A percentile compares a stretch with the other conserved stretches of the same genome.
Conservation (phyloP, 1,140 invertebrate genomes). For the Pseudomyrmex concolor region DNA sequence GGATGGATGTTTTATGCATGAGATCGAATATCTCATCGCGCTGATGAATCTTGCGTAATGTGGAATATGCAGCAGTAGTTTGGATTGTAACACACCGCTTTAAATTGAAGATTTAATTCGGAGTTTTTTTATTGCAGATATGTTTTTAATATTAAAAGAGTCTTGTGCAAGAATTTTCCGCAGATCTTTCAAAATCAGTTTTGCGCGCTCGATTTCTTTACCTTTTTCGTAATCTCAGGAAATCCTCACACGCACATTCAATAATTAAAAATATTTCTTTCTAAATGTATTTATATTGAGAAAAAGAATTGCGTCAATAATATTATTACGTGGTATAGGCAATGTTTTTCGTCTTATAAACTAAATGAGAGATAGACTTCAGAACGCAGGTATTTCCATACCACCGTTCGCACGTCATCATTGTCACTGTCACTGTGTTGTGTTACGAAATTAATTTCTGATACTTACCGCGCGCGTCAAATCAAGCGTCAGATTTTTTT, state of each 20-base stretch:
- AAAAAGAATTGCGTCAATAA: too few relatives aligned
- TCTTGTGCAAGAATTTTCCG: not conserved
- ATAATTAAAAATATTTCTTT: too few relatives aligned
- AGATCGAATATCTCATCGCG: not conserved
- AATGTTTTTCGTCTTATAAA: not conserved
- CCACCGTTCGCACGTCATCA: not conserved
- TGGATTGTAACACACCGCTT: not conserved
- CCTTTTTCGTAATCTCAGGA: too few relatives aligned
- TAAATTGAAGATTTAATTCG: conserved; percentile 4
- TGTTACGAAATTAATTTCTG: conserved; percentile 15
- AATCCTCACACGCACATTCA: too few relatives aligned
- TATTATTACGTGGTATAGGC: not conserved
- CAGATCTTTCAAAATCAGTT: not conserved
- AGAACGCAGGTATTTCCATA: not conserved
- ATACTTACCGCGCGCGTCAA: not conserved
- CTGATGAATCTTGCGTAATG: not conserved
- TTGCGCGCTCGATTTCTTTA: too few relatives aligned
- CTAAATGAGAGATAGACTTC: not conserved
- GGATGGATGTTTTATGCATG: conserved; percentile 1
- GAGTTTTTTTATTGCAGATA: not conserved
- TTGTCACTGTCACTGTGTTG: not conserved
- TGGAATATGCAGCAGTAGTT: not conserved
- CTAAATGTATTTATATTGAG: too few relatives aligned
- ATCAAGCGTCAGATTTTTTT: not conserved
- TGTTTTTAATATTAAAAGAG: not conserved